Evolutionary conservation across 2,113 vertebrate species (phyloP), one percentile per base, ranked within the genome.

Genomic region (Cololabis saira): DNA sequence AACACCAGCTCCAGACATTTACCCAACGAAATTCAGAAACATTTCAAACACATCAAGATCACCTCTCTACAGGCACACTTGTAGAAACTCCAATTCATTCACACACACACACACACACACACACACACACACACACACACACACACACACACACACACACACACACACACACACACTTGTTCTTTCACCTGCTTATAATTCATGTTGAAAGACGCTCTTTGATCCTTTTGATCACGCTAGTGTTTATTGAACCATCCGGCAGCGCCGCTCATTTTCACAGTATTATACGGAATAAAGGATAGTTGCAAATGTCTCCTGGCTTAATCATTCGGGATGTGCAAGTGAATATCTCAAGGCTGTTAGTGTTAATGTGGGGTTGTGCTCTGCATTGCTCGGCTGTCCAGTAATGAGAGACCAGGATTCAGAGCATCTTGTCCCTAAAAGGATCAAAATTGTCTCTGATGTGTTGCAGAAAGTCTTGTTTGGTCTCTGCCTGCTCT

Each of bases 261-360:
- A 27, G 54, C 43, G 7, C 11, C 0, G n/a, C 63, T 74, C 62
- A 57, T 67, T 78, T 74, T 59, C 47, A 19, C 21, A 3, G 49
- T 43, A 33, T 77, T 67, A 67, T 63, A 55, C 1, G 30, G 27
- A 59, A 17, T 16, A 1, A 13, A 48, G 49, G 56, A 57, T 3
- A 42, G 33, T 24, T 50, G 12, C 4, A 27, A 70, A 66, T 44
- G 54, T 58, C 58, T 58, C 30, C 77, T 16, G 57, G 57, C 68
- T 65, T 61, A 73, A 55, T 85, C 37, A 76, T 64, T 62, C 53
- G 30, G 59, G 63, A 48, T 81, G 77, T 81, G 85, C 52, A 21
- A 47, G 69, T 71, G 83, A 83, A 87, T 86, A 68, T 76, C 51
- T 65, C 72, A 42, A 58, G 16, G 60, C 0, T 64, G 84, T 89